phyloP scores from a whole-genome alignment of 2,113 vertebrate species.

The Gobius niger region DNA sequence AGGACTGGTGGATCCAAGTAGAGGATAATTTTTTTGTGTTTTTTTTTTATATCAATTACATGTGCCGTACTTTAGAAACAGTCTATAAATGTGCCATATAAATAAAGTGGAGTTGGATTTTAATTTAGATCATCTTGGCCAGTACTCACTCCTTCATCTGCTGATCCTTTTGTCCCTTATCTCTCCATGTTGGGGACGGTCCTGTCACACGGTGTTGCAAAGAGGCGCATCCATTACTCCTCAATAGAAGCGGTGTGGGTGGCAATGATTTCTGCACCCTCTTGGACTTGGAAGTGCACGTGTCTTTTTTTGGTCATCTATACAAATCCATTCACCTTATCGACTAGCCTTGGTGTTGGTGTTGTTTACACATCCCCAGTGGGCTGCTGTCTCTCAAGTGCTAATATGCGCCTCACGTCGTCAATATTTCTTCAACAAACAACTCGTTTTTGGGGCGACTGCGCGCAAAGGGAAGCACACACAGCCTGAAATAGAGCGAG shows the following conservation, averaged over 20 bases:
- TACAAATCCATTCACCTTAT: conserved; percentile 61
- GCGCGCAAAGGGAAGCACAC: conserved; percentile 3
- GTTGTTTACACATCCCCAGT: conserved; percentile 57
- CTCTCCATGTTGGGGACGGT: not conserved
- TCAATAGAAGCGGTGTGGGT: conserved; percentile 50
- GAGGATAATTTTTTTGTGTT: too few species aligned
- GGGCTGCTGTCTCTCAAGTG: conserved; percentile 49
- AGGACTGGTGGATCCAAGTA: too few species aligned
- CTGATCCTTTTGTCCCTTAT: not conserved
- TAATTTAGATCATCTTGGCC: too few species aligned
- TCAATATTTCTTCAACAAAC: conserved; percentile 49
- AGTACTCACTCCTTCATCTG: not conserved
- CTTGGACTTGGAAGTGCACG: conserved; percentile 29
- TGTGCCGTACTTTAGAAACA: too few species aligned
- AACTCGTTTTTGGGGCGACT: conserved; percentile 31
- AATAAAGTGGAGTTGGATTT: too few species aligned
- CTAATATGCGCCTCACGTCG: conserved; percentile 50
- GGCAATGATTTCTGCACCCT: conserved; percentile 55
- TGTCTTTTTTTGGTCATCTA: conserved; percentile 54
- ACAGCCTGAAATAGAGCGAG: conserved; percentile 13
- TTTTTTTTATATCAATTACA: too few species aligned
- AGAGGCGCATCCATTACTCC: conserved; percentile 30
- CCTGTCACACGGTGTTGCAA: conserved; percentile 6
- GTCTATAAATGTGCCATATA: too few species aligned
- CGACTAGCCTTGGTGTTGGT: conserved; percentile 41